Evolutionary conservation across 2,888 invertebrate genomes (phyloP).

Genomic region (Nowickia ferox): DNA sequence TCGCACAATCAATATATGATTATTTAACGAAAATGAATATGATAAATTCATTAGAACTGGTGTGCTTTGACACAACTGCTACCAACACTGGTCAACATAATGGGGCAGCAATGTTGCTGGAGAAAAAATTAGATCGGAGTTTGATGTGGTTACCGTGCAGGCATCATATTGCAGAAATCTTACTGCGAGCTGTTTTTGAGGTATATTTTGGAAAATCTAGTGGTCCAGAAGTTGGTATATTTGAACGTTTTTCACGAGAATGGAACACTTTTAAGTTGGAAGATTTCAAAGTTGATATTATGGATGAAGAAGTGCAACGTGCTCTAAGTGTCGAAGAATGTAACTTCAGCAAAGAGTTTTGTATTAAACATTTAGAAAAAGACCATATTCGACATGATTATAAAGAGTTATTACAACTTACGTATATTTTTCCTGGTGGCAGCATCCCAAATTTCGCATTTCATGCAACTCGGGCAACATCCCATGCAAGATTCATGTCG

Average conservation of each 20-base stretch:
- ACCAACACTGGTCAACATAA: slow-evolving; percentile 48
- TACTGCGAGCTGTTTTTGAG: slow-evolving; percentile 43
- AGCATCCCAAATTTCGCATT: slow-evolving; percentile 39
- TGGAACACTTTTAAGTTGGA: slow-evolving; percentile 26
- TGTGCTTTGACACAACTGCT: slow-evolving; percentile 54
- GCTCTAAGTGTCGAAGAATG: slow-evolving; percentile 38
- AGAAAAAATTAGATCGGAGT: slow-evolving; percentile 32
- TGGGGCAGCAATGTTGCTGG: slow-evolving; percentile 39
- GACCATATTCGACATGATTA: slow-evolving; percentile 34
- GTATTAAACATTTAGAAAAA: slow-evolving; percentile 32
- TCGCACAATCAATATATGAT: slow-evolving; percentile 44
- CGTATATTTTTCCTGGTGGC: slow-evolving; percentile 36
- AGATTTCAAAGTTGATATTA: slow-evolving; percentile 30
- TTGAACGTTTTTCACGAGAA: slow-evolving; percentile 37
- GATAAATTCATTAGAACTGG: slow-evolving; percentile 29
- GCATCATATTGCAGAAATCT: slow-evolving; percentile 44
- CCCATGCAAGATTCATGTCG: slow-evolving; percentile 42
- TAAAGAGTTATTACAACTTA: slow-evolving; percentile 2
- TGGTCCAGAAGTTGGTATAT: slow-evolving; percentile 45
- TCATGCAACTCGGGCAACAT: slow-evolving; percentile 16
- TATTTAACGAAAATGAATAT: slow-evolving; percentile 46
- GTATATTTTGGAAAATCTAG: slow-evolving; percentile 40
- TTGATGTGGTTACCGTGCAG: slow-evolving; percentile 38
- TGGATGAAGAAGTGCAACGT: slow-evolving; percentile 25
- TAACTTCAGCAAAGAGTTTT: slow-evolving; percentile 25